Percentiles rank a stretch among this genome's conserved stretches.
Evolutionary conservation across 2,113 vertebrate genomes (phyloP).

Genomic region (Pachypanchax playfairii): DNA sequence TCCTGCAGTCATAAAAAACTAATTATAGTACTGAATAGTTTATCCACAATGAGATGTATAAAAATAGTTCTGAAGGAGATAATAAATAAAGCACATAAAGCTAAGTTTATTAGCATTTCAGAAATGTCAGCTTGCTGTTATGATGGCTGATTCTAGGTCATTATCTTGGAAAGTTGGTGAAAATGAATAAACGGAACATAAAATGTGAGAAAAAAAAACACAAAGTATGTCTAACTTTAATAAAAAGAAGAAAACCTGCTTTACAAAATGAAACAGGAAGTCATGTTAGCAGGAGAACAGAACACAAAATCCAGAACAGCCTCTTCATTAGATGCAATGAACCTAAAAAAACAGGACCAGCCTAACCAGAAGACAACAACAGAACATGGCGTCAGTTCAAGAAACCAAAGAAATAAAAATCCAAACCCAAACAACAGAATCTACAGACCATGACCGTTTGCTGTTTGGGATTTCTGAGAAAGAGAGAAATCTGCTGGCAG

Average conservation of each 20-base stretch:
- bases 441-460: background rate
- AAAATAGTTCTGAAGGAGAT: too few relatives aligned
- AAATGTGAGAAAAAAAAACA: background rate
- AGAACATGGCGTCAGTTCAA: background rate
- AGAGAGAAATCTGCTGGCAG: conserved; percentile 21
- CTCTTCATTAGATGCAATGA: background rate
- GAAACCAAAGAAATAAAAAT: background rate
- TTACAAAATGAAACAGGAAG: background rate
- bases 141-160: too few relatives aligned
- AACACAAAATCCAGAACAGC: background rate
- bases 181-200: background rate
- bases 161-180: background rate
- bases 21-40: too few relatives aligned
- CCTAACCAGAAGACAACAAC: background rate
- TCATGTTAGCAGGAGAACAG: background rate
- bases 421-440: background rate
- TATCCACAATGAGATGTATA: too few relatives aligned
- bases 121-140: too few relatives aligned
- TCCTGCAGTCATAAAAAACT: too few relatives aligned
- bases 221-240: background rate
- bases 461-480: background rate
- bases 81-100: too few relatives aligned
- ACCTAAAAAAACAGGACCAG: background rate
- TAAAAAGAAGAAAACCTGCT: background rate
- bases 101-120: too few relatives aligned